These are phyloP conservation scores for Pelobates fuscus DNA, from an alignment of 2,113 vertebrate species.

Conservation along the genomic window DNA sequence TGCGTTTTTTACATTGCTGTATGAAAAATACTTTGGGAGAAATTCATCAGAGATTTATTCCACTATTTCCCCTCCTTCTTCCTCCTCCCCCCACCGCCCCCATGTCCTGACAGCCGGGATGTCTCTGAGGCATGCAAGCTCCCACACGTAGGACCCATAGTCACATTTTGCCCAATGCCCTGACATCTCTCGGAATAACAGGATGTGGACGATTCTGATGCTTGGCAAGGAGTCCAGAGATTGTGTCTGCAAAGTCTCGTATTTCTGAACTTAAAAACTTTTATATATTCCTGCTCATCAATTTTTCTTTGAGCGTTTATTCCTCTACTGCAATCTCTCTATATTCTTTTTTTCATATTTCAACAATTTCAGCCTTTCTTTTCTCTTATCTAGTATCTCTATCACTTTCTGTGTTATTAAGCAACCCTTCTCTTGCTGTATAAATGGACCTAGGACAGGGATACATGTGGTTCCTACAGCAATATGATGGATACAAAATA, in stretches of 20 bases:
- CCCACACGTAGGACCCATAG: constrained; percentile 38
- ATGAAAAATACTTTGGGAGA: background rate
- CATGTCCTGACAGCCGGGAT: constrained; percentile 34
- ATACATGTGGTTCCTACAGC: constrained; percentile 34
- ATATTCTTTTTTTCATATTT: background rate
- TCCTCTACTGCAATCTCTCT: background rate
- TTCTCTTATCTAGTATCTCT: background rate
- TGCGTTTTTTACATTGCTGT: background rate
- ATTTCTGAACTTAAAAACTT: constrained; percentile 3
- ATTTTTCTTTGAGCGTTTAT: background rate
- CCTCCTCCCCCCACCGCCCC: constrained; percentile 24
- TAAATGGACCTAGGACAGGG: constrained; percentile 42
- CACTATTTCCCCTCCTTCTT: constrained; percentile 21
- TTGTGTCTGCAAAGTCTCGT: constrained; percentile 21
- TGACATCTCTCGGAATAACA: constrained; percentile 47
- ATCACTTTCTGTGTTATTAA: background rate
- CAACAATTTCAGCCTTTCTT: background rate
- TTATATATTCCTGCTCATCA: background rate
- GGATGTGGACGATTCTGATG: constrained; percentile 43
- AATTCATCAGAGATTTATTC: background rate
- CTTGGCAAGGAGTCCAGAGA: constrained; percentile 31
- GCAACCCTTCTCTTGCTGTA: constrained; percentile 21
- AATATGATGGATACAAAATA: constrained; percentile 28
- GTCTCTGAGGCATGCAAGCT: constrained; percentile 25
- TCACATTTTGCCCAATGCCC: constrained; percentile 43